phyloP scores from a whole-genome alignment of 2,797 vertebrate species.

The Natrix natrix region DNA sequence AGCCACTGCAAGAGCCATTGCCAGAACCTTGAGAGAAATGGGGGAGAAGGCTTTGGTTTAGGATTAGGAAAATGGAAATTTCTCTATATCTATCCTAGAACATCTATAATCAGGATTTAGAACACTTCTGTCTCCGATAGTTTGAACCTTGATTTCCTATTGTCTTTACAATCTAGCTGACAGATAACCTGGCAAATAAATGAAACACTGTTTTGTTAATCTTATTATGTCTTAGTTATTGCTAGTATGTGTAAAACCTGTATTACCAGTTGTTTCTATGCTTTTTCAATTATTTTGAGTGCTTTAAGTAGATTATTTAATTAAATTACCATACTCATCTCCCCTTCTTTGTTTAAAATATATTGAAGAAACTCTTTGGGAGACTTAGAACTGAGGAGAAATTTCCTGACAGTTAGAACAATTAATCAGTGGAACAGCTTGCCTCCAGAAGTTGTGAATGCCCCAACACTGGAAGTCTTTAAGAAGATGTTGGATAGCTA shows the following conservation, averaged over 20 bases:
- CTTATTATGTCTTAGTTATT: not conserved
- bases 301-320: not conserved
- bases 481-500: no score
- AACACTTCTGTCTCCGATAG: no score
- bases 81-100: not conserved
- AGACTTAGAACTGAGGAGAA: not conserved
- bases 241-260: not conserved
- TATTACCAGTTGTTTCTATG: not conserved
- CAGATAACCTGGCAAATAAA: not conserved
- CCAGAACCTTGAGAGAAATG: not conserved
- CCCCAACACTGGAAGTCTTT: no score
- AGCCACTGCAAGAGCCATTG: not conserved
- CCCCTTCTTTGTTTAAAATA: not conserved
- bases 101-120: not conserved
- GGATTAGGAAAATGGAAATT: not conserved
- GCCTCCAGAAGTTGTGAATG: no score
- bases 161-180: not conserved
- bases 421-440: no score
- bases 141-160: not conserved
- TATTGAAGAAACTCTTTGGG: not conserved
- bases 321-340: not conserved
- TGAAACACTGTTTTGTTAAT: not conserved
- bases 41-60: not conserved
- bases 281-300: not conserved
- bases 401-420: no score